Percentiles rank a stretch among this genome's conserved stretches.
Conservation (phyloP, 1,140 invertebrate genomes). For the Trinorchestia longiramus region DNA sequence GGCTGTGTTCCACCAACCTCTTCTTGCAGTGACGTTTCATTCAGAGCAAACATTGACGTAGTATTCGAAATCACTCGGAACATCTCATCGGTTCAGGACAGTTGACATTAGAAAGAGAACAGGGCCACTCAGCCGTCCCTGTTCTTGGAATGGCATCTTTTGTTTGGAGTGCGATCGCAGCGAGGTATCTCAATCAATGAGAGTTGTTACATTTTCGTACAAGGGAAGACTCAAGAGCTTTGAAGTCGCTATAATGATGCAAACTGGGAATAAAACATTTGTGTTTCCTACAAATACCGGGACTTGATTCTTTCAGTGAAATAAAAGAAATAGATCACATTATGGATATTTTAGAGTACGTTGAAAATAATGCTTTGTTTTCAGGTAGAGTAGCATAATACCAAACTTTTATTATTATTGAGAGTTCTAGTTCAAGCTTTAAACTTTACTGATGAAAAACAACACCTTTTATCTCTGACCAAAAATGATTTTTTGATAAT, state of each 20-base stretch:
- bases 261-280: neutral
- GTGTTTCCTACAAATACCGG: too few species aligned
- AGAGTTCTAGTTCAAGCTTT: neutral
- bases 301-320: too few species aligned
- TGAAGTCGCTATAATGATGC: neutral
- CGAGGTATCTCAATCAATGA: conserved; percentile 11
- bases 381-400: neutral
- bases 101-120: conserved; percentile 34
- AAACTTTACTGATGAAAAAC: neutral
- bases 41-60: conserved; percentile 47
- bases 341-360: too few species aligned
- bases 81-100: conserved; percentile 28
- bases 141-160: neutral
- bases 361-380: neutral
- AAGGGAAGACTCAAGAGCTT: neutral
- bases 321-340: too few species aligned
- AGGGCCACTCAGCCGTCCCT: neutral
- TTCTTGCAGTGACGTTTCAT: conserved; percentile 26
- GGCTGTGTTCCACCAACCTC: neutral
- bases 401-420: neutral
- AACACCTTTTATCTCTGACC: neutral
- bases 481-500: too few species aligned
- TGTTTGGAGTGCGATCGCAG: neutral
- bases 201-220: neutral
- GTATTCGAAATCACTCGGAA: conserved; percentile 47